Base-by-base conservation (phyloP, 1,140 invertebrate genomes). In the Papilio aristodemus region DNA sequence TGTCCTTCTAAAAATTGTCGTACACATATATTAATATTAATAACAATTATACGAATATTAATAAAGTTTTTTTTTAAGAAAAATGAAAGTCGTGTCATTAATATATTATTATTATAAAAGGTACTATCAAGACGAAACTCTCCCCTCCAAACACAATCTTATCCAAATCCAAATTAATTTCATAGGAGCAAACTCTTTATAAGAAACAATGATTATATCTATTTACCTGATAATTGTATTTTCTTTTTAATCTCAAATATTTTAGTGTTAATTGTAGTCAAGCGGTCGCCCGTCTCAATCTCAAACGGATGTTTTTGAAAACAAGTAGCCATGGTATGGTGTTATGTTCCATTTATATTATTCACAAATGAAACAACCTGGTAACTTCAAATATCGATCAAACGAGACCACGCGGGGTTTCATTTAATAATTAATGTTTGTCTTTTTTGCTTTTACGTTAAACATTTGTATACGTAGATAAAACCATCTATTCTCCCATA, bases 201-300 rank as follows among this genome's bases (percentile, higher is more conserved):
- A 6, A 43, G n/a, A 17, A 32, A 32, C 27, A 32, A 32, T 7
- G 8, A 14, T 8, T 43, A 43, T 37, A 27, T 17, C n/a, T 63
- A 80, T 80, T 89, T 80, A 96, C 95, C 95, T 84, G 95, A 95
- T 68, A 96, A 81, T 77, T 96, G 94, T 81, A 96, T 96, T 80
- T 96, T 95, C 86, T 96, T 96, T 81, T 96, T 96, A 43, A 96
- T 94, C 89, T 96, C 95, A 77, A 94, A 92, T 81, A 96, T 96
- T 91, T 96, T 94, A 71, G 94, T 94, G 81, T 95, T 96, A 50
- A 96, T 92, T 50, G 92, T 92, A 57, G 92, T 93, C n/a, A 95
- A 72, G 71, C 93, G 93, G 68, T 93, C 93, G 17, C 93, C 93
- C 60, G 91, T 85, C 78, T 89, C 85, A 63, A 92, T 92, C 73